phyloP scores from a whole-genome alignment of 2,888 invertebrate species.

The Balanococcus diminutus region DNA sequence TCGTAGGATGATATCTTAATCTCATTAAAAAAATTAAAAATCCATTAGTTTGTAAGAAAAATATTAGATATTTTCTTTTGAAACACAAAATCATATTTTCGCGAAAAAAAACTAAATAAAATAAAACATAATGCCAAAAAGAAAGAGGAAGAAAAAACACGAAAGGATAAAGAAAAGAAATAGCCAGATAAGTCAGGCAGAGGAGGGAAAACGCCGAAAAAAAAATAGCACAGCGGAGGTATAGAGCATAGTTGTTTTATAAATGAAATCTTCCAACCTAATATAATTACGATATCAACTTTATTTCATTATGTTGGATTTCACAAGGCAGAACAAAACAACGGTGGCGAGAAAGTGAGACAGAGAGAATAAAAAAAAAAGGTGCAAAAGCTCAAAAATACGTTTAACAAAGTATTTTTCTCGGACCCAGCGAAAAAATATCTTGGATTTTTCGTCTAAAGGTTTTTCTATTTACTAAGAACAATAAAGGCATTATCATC shows the following conservation, averaged over 20 bases:
- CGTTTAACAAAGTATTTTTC: slow-evolving; percentile 32
- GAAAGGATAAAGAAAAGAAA: background rate
- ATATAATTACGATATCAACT: slow-evolving; percentile 38
- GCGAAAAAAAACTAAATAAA: background rate
- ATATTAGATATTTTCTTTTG: background rate
- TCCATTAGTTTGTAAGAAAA: background rate
- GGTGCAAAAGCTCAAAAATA: slow-evolving; percentile 29
- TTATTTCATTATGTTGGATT: slow-evolving; percentile 30
- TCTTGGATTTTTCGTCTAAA: slow-evolving; percentile 28
- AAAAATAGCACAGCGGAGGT: background rate
- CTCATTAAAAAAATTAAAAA: slow-evolving; percentile 17
- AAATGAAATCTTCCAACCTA: slow-evolving; percentile 26
- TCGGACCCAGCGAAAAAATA: background rate
- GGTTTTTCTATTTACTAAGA: slow-evolving; percentile 44
- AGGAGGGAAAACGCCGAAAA: background rate
- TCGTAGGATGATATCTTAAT: background rate
- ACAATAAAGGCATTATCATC: slow-evolving; percentile 44
- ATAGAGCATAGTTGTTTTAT: background rate
- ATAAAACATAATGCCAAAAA: background rate
- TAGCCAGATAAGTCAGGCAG: background rate
- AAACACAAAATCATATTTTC: background rate
- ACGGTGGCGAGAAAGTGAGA: background rate
- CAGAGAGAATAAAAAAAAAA: slow-evolving; percentile 17
- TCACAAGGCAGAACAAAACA: background rate
- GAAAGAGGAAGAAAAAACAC: background rate